phyloP scores from a whole-genome alignment of 2,797 vertebrate species.

The Chaunax sp. region DNA sequence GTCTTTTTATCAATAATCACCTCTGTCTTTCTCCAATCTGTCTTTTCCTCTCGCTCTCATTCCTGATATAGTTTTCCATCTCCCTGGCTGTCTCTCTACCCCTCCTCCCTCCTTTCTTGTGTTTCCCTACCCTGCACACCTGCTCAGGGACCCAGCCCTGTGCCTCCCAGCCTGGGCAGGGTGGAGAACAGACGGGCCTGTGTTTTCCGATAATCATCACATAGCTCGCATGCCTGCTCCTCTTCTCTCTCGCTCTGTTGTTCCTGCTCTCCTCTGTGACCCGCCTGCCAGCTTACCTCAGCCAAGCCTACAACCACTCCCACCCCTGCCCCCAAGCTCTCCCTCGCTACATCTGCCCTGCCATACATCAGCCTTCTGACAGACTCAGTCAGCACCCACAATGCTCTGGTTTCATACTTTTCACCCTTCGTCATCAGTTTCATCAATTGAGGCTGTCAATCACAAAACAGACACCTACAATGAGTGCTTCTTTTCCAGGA shows the following conservation, averaged over 20 bases:
- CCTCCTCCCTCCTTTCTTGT: slow-evolving; percentile 14
- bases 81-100: slow-evolving; percentile 18
- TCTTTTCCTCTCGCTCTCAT: slow-evolving; percentile 45
- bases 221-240: slow-evolving; percentile 82
- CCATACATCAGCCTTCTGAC: slow-evolving; percentile 77
- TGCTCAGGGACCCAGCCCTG: slow-evolving; percentile 73
- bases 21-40: slow-evolving; percentile 38
- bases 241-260: slow-evolving; percentile 48
- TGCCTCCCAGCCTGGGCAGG: slow-evolving; percentile 64
- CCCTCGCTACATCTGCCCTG: slow-evolving; percentile 66
- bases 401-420: slow-evolving; percentile 61
- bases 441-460: slow-evolving; percentile 60
- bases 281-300: slow-evolving; percentile 69
- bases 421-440: slow-evolving; percentile 55
- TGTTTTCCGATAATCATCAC: slow-evolving; percentile 85
- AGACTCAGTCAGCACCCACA: slow-evolving; percentile 71
- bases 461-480: slow-evolving; percentile 29
- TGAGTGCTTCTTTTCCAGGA: slow-evolving; percentile 29
- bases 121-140: slow-evolving; percentile 75
- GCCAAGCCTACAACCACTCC: slow-evolving; percentile 42
- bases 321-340: slow-evolving; percentile 5
- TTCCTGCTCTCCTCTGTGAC: slow-evolving; percentile 45
- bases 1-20: slow-evolving; percentile 51
- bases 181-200: slow-evolving; percentile 81
- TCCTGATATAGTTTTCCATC: slow-evolving; percentile 27